A percentile compares a stretch with the other conserved stretches of the same genome.
Conservation (phyloP, 2,113 vertebrate genomes). For the Brienomyrus brachyistius region DNA sequence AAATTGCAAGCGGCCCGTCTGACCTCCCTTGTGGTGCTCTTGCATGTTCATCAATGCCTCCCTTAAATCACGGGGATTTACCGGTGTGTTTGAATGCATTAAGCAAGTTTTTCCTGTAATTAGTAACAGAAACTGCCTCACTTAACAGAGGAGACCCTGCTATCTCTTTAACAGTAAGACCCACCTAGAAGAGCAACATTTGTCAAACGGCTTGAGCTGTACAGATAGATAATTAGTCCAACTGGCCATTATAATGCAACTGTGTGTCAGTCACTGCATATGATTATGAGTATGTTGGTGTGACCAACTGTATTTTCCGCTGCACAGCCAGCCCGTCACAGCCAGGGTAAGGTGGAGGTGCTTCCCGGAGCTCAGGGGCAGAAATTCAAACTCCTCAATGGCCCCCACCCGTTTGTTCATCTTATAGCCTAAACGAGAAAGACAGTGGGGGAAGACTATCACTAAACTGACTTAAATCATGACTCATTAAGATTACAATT, state of each 20-base stretch:
- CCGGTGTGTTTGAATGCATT: background rate
- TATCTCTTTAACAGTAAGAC: background rate
- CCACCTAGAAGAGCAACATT: background rate
- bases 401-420: constrained; percentile 96
- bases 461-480: background rate
- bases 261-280: background rate
- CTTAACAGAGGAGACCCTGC: background rate
- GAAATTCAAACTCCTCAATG: constrained; percentile 92
- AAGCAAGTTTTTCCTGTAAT: background rate
- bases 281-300: background rate
- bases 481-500: background rate
- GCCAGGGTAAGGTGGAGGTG: constrained; percentile 86
- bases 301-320: constrained; percentile 86
- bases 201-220: background rate
- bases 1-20: background rate
- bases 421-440: constrained; percentile 76
- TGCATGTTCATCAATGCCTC: background rate
- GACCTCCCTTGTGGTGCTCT: background rate
- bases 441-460: background rate
- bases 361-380: constrained; percentile 78
- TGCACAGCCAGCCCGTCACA: constrained; percentile 87
- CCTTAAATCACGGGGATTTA: background rate
- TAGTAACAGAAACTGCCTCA: background rate
- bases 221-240: background rate
- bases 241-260: background rate